These are phyloP conservation scores for Gastrophysa polygoni DNA, from an alignment of 2,888 invertebrate species.

Conservation along the genomic window DNA sequence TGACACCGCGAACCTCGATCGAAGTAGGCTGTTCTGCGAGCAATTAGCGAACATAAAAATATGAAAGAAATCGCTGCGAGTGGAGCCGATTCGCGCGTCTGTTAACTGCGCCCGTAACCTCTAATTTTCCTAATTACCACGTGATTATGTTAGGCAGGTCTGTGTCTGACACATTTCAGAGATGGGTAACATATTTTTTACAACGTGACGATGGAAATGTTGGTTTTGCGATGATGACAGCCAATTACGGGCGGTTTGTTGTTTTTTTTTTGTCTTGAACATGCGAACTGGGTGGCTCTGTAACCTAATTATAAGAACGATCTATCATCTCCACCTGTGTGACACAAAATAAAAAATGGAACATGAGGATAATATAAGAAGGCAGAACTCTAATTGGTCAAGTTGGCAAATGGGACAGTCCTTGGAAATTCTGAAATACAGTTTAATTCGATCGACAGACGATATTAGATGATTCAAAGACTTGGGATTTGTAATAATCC, in stretches of 20 bases:
- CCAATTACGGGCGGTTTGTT: background rate
- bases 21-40: background rate
- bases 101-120: background rate
- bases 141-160: conserved; percentile 3
- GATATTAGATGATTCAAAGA: no score
- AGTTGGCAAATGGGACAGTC: no score
- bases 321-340: no score
- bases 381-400: background rate
- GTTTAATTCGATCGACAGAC: no score
- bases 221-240: background rate
- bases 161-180: conserved; percentile 6
- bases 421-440: no score
- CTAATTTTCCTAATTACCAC: conserved; percentile 14
- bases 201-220: background rate
- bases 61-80: background rate
- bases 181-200: background rate
- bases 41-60: conserved; percentile 9
- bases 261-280: background rate
- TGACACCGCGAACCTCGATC: background rate
- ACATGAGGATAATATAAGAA: background rate
- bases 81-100: background rate
- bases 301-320: background rate
- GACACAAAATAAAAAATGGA: background rate
- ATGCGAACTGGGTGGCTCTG: background rate
- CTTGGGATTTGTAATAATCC: no score